Conservation (phyloP, 2,888 invertebrate genomes). For the Megaustenia siamemsis region DNA sequence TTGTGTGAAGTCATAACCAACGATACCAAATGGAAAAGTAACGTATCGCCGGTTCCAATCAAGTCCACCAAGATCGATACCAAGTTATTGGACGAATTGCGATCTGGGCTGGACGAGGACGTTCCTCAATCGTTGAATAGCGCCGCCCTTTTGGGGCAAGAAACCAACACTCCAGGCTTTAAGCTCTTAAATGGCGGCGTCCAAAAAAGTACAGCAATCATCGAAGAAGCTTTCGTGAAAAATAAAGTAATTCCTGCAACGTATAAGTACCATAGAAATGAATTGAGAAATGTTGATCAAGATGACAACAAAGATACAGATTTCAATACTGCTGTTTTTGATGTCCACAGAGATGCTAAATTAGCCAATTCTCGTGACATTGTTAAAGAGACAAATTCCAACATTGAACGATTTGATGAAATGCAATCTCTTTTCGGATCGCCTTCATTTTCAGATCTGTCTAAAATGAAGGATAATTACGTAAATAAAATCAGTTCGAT, state of each 20-base stretch:
- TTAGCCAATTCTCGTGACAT: too few relatives aligned
- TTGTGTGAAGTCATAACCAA: slow-evolving; percentile 55
- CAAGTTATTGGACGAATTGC: neutral
- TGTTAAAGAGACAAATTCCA: too few relatives aligned
- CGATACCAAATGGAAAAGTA: neutral
- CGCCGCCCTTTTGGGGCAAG: neutral
- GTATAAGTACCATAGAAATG: slow-evolving; percentile 25
- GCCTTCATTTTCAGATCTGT: too few relatives aligned
- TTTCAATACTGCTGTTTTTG: too few relatives aligned
- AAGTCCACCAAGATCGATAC: slow-evolving; percentile 6
- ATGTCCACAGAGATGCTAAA: too few relatives aligned
- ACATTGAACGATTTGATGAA: too few relatives aligned
- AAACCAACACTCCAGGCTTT: neutral
- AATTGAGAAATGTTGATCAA: neutral
- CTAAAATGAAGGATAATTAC: too few relatives aligned
- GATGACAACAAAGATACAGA: too few relatives aligned
- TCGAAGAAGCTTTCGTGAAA: neutral
- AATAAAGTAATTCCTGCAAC: neutral
- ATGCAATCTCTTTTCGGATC: too few relatives aligned
- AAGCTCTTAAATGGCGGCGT: neutral
- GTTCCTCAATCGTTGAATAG: too few relatives aligned
- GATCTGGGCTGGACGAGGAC: neutral
- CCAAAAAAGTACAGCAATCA: neutral
- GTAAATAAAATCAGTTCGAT: too few relatives aligned
- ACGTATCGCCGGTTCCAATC: neutral